Evolutionary conservation across 2,888 invertebrate genomes (phyloP).

Genomic region (Drosophila trichaetosa): DNA sequence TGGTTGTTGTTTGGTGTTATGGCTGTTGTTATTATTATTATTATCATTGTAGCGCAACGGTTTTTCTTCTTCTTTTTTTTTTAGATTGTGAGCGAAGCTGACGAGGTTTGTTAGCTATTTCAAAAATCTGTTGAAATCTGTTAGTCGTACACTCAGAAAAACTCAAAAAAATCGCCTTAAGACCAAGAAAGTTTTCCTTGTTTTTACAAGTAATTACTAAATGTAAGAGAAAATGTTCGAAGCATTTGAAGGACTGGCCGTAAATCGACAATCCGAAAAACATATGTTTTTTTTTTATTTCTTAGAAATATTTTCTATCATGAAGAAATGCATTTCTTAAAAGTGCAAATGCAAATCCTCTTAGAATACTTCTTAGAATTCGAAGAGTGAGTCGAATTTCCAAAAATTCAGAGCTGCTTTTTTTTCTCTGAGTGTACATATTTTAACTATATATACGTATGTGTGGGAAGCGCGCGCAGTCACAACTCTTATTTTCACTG

Average conservation of each 20-base stretch:
- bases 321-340: no score
- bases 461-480: slow-evolving; percentile 56
- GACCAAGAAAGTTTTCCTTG: not conserved
- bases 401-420: not conserved
- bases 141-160: slow-evolving; percentile 14
- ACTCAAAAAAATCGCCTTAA: not conserved
- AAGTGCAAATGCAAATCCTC: no score
- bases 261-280: not conserved
- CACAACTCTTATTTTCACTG: slow-evolving; percentile 12
- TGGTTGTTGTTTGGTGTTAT: slow-evolving; percentile 47
- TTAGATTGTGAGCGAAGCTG: slow-evolving; percentile 28
- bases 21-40: slow-evolving; percentile 43
- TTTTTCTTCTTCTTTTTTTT: slow-evolving; percentile 8
- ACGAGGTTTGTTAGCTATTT: slow-evolving; percentile 64
- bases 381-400: no score
- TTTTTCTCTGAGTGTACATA: not conserved
- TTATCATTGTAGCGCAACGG: slow-evolving; percentile 55
- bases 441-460: not conserved
- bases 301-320: not conserved
- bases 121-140: slow-evolving; percentile 76
- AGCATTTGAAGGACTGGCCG: not conserved
- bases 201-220: not conserved
- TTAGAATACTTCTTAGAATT: not conserved
- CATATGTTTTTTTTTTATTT: not conserved
- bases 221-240: not conserved